Conservation (phyloP, 92 coral and sea anemone genomes). For the Siderastrea radians region DNA sequence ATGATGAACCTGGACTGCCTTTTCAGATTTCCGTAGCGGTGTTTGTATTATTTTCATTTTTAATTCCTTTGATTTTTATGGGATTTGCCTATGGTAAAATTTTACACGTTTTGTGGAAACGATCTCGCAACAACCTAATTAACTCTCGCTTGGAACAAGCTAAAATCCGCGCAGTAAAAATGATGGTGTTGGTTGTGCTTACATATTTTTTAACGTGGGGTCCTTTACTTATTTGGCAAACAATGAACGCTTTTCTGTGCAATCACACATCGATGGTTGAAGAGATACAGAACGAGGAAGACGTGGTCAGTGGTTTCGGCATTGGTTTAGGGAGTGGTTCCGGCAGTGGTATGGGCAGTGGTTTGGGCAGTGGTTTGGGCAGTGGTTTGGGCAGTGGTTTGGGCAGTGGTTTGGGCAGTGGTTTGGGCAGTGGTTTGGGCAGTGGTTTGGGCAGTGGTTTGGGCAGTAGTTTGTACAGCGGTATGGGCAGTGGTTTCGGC, state of each 20-base stretch:
- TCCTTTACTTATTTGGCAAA: constrained; percentile 19
- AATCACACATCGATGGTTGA: background rate
- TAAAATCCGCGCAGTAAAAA: constrained; percentile 54
- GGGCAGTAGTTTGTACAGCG: no score
- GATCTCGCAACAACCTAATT: constrained; percentile 34
- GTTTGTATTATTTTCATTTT: constrained; percentile 35
- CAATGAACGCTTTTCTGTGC: background rate
- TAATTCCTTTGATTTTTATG: constrained; percentile 44
- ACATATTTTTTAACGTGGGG: constrained; percentile 62
- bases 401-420: no score
- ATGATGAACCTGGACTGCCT: constrained; percentile 9
- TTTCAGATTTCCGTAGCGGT: constrained; percentile 27
- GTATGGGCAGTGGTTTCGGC: no score
- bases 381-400: no score
- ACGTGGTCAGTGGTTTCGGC: background rate
- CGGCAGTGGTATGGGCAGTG: no score
- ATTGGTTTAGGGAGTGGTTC: no score
- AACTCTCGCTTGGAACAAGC: constrained; percentile 10
- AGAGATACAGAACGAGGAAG: background rate
- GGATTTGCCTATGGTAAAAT: constrained; percentile 36
- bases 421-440: no score
- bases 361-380: no score
- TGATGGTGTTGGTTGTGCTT: constrained; percentile 56
- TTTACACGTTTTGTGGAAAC: constrained; percentile 42
- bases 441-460: no score